Evolutionary conservation across 1,140 invertebrate species (phyloP), one percentile per base, ranked within the genome.

Genomic region (Papilio glaucus): DNA sequence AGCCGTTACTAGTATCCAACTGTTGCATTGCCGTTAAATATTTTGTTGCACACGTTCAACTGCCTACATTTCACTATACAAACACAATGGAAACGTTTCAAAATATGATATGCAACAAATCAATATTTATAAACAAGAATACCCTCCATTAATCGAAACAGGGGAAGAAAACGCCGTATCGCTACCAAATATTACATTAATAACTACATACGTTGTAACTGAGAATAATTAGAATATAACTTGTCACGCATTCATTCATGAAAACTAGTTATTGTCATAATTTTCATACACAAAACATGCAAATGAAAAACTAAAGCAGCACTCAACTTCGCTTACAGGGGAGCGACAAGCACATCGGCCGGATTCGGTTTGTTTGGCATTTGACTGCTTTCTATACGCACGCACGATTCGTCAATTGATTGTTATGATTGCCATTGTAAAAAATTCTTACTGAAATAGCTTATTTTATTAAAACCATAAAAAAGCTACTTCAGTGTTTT

Each of bases 111-210:
- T 81, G 81, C 78, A 84, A 88, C 88, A 89, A 91, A 93, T 93
- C 91, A 93, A 93, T 93, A 93, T 93, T 92, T 93, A 91, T 91
- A 92, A 91, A 91, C 89, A 91, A 77, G 78, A 85, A 86, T 80
- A 90, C 83, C 85, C 86, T 85, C 84, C 82, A 87, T 87, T 83
- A 83, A 83, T 78, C 75, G 73, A 49, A 53, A 72, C 77, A 76
- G 75, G 73, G 71, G 65, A 61, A 62, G 62, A 79, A 81, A 82
- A 74, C 57, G 69, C 72, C 70, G 69, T 76, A 71, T 79, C 77
- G 75, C 76, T 69, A 73, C 76, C 70, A 72, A 77, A 80, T 71
- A 77, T 70, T 67, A 75, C 71, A 33, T 42, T 69, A 77, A 76
- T 68, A 62, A 75, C 45, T 8, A 71, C 26, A 65, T 70, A 9